phyloP scores from a whole-genome alignment of 2,113 vertebrate genomes.

The Coregonus clupeaformis region DNA sequence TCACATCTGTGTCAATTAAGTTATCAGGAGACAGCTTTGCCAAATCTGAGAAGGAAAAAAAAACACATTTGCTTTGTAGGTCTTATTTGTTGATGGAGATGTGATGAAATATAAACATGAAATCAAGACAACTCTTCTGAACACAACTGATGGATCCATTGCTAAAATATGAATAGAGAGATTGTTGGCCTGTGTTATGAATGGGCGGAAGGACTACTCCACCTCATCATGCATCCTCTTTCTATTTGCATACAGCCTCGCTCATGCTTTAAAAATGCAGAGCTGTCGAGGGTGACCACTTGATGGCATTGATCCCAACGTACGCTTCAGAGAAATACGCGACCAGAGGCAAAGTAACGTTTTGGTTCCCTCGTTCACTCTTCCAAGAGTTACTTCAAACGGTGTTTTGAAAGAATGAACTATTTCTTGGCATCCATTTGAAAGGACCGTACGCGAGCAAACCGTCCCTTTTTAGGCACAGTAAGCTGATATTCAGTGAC shows the following conservation, averaged over 20 bases:
- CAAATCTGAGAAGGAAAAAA: too few species aligned
- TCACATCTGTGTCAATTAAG: too few species aligned
- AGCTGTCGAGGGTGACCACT: background rate
- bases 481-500: background rate
- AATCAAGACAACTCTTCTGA: too few species aligned
- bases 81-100: too few species aligned
- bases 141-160: too few species aligned
- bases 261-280: background rate
- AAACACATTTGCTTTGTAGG: too few species aligned
- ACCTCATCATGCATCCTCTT: background rate
- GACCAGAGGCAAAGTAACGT: background rate
- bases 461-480: background rate
- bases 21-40: too few species aligned
- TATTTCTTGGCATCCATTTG: background rate
- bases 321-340: background rate
- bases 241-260: conserved; percentile 2
- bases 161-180: too few species aligned
- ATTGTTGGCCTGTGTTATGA: too few species aligned
- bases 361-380: background rate
- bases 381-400: background rate
- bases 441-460: background rate
- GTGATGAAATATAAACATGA: too few species aligned
- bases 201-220: too few species aligned
- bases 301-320: background rate
- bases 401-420: background rate